Conservation (phyloP, 2,888 invertebrate genomes). For the Coelopa pilipes region DNA sequence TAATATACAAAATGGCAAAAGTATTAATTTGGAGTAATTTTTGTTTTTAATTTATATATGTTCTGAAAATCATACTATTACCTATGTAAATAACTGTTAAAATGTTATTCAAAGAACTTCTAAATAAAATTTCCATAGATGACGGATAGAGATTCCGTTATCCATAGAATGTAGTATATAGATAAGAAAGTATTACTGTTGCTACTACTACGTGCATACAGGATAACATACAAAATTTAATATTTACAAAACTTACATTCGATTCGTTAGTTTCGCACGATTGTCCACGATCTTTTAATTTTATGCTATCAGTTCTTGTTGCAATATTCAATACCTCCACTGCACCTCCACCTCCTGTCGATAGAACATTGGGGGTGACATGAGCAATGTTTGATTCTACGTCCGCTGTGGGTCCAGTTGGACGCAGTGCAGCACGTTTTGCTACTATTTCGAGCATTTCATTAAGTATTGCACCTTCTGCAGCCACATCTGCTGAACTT, state of each 20-base stretch:
- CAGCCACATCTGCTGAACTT: constrained; percentile 67
- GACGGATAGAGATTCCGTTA: no score
- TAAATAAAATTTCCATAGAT: no score
- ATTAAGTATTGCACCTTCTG: constrained; percentile 79
- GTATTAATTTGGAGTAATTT: no score
- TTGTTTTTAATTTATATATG: constrained; percentile 33
- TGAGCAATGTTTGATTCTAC: constrained; percentile 37
- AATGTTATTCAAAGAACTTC: no score
- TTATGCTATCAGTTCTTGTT: constrained; percentile 47
- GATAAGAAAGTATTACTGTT: no score
- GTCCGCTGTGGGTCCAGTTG: constrained; percentile 50
- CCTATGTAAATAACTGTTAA: no score
- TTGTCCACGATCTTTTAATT: constrained; percentile 48
- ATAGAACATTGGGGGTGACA: constrained; percentile 35
- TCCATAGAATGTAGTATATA: no score
- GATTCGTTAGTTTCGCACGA: constrained; percentile 61
- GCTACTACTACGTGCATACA: no score
- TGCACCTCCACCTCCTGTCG: constrained; percentile 37
- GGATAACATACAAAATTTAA: no score
- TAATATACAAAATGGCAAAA: no score
- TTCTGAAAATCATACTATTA: constrained; percentile 35
- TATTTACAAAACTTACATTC: constrained; percentile 51
- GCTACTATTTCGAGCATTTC: constrained; percentile 87
- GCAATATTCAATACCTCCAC: constrained; percentile 42
- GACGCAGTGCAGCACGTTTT: constrained; percentile 69